Base-by-base conservation (phyloP, 2,888 invertebrate species). In the Gastrophysa polygoni region DNA sequence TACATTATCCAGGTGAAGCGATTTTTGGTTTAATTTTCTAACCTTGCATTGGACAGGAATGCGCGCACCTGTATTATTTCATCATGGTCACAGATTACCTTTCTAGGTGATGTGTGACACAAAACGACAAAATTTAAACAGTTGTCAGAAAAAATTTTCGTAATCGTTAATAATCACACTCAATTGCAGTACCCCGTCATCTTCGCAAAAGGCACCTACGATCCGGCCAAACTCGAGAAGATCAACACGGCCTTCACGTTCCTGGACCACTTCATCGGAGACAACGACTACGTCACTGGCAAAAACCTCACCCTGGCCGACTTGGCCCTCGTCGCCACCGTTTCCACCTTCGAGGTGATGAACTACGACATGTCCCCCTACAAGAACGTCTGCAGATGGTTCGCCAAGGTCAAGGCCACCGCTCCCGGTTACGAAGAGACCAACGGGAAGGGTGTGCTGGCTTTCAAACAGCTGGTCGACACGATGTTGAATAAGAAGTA, bases 301-400 rank as follows among this genome's bases (percentile, higher is more conserved):
- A 84, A 88, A 61, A 83, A 83, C 61, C 82, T 93, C 57, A 93
- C 93, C 16, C 78, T 95, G 16, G 95, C 95, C 6, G 95, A 95
- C 80, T 83, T 92, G 44, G 82, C 88, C 32, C 77, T 93, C 48
- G 82, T 89, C 29, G 86, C 91, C 7, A 85, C 87, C 6, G 85
- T 93, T 8, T 88, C 92, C 50, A 90, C 89, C 64, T 85, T 86
- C 65, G 91, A 91, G 74, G 89, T 88, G 52, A 72, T 75, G 54
- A 72, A 67, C 17, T 85, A 88, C 64, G 91, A 93, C 77, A 77
- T 93, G 66, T 84, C 85, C 75, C 87, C 88, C 73, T 91, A 87
- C 81, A 80, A 85, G 49, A 92, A 92, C 73, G 83, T 92, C 57
- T 79, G 81, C 62, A 89, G 83, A 57, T 91, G 90, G 89, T 83